A percentile compares a stretch with the other conserved stretches of the same genome.
These are phyloP conservation scores for Harpagifer antarcticus DNA, from an alignment of 2,797 vertebrate species.

Conservation along the genomic window DNA sequence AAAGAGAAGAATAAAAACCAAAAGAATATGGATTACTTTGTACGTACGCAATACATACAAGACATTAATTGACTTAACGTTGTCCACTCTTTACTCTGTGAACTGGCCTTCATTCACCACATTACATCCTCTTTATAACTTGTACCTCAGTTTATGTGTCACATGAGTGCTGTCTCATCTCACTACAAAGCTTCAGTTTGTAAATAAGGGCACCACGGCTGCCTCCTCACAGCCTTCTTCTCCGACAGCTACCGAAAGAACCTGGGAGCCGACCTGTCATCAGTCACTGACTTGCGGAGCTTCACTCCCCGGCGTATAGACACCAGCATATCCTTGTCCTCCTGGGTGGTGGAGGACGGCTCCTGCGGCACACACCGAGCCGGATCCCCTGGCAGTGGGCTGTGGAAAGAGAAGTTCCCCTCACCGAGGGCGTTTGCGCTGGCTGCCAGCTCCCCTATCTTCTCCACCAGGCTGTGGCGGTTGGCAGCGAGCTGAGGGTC, in stretches of 20 bases:
- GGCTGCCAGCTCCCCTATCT: conserved; percentile 97
- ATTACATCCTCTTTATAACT: conserved; percentile 37
- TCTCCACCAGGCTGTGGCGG: conserved; percentile 97
- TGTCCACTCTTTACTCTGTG: conserved; percentile 46
- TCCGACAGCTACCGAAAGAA: conserved; percentile 87
- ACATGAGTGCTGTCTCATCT: conserved; percentile 63
- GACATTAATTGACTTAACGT: conserved; percentile 60
- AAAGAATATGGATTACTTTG: conserved; percentile 71
- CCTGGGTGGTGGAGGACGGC: conserved; percentile 67
- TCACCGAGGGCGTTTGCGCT: conserved; percentile 94
- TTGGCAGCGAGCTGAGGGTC: conserved; percentile 94
- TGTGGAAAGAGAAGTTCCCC: conserved; percentile 93
- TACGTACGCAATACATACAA: conserved; percentile 73
- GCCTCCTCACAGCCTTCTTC: conserved; percentile 32
- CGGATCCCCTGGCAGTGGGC: conserved; percentile 53
- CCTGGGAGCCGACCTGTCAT: conserved; percentile 94
- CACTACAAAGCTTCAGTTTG: conserved; percentile 66
- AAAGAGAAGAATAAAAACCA: conserved; percentile 49
- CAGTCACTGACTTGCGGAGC: conserved; percentile 93
- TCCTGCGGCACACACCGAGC: conserved; percentile 43
- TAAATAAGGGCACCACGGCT: conserved; percentile 58
- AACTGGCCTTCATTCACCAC: conserved; percentile 62
- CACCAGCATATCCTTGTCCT: conserved; percentile 92
- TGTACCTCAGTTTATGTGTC: conserved; percentile 70
- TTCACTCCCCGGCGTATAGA: conserved; percentile 94